Percentiles rank a stretch among this genome's conserved stretches.
These are phyloP conservation scores for Lepidostoma basale DNA, from an alignment of 1,140 invertebrate genomes.

Conservation along the genomic window DNA sequence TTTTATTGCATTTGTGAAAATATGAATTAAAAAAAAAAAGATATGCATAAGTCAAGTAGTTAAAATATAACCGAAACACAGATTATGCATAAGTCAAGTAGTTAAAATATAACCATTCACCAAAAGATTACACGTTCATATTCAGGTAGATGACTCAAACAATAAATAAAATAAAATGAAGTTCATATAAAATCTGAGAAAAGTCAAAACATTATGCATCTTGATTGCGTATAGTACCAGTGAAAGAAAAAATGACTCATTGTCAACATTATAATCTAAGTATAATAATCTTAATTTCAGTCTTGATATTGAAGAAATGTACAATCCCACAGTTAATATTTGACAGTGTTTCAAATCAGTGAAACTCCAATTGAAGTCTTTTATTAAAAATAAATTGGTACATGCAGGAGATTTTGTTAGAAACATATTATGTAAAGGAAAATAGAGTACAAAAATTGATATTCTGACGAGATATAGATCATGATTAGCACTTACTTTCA, in stretches of 20 bases:
- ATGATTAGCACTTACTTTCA: neutral
- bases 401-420: neutral
- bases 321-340: conserved; percentile 34
- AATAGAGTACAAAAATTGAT: neutral
- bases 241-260: conserved; percentile 3
- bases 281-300: conserved; percentile 30
- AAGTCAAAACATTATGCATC: neutral
- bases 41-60: no score
- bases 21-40: no score
- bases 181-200: no score
- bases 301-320: conserved; percentile 42
- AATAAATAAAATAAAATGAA: no score
- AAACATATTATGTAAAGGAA: conserved; percentile 2
- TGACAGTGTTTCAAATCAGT: conserved; percentile 16
- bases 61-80: no score
- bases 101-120: no score
- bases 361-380: conserved; percentile 13
- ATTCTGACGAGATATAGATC: neutral
- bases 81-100: no score
- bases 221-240: neutral
- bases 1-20: no score
- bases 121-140: no score
- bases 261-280: neutral
- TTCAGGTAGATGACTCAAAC: no score
- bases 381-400: conserved; percentile 1